Evolutionary conservation across 2,113 vertebrate species (phyloP).

Genomic region (Mirza zaza): DNA sequence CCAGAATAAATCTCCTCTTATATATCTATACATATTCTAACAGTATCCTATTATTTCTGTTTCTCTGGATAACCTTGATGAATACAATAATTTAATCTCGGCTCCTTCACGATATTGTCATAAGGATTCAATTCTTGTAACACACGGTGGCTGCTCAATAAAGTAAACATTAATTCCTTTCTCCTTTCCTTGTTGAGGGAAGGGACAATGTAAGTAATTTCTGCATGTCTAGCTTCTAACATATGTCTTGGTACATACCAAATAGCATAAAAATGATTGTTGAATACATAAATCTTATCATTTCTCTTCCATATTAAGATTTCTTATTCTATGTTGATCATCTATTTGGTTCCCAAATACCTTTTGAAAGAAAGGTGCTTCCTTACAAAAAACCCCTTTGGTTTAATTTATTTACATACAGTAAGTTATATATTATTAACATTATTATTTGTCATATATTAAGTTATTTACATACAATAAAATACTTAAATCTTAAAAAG

Average conservation of each 20-base stretch:
- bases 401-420: background rate
- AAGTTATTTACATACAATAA: background rate
- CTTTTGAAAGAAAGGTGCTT: conserved; percentile 10
- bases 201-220: background rate
- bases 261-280: background rate
- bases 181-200: background rate
- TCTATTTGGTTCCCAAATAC: conserved; percentile 16
- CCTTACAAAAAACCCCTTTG: background rate
- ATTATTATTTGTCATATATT: background rate
- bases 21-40: background rate
- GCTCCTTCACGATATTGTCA: background rate
- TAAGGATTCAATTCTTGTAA: background rate
- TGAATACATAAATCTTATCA: background rate
- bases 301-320: background rate
- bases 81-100: background rate
- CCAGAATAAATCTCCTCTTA: background rate
- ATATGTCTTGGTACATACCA: background rate
- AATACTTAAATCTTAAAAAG: background rate
- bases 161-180: background rate
- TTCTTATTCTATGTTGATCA: background rate
- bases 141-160: background rate
- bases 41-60: background rate
- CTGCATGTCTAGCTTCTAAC: background rate
- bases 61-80: background rate
- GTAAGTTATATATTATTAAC: background rate